Conservation (phyloP, 2,888 invertebrate species). For the Dolomedes plantarius region DNA sequence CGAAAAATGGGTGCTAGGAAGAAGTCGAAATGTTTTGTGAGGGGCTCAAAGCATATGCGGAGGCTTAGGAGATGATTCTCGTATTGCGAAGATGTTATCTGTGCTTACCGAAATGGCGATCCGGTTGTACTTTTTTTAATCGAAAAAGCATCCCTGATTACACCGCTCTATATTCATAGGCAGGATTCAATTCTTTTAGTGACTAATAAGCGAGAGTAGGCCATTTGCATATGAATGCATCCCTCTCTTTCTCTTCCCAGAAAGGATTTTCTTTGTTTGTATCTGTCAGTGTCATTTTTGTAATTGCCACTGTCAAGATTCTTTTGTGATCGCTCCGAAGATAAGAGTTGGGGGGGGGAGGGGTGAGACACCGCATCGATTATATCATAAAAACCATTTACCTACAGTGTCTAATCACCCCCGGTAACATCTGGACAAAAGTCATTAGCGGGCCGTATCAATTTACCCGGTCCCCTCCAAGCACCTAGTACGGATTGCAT, state of each 20-base stretch:
- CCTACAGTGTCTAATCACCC: not conserved
- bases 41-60: too few relatives aligned
- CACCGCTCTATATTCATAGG: too few relatives aligned
- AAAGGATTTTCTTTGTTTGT: not conserved
- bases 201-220: too few relatives aligned
- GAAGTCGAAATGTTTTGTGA: too few relatives aligned
- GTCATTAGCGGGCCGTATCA: not conserved
- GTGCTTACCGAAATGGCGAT: too few relatives aligned
- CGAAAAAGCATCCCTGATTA: too few relatives aligned
- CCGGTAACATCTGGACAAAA: not conserved
- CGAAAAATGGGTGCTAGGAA: too few relatives aligned
- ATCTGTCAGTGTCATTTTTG: not conserved
- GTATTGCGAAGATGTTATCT: too few relatives aligned
- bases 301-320: constrained; percentile 7
- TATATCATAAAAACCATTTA: constrained; percentile 4
- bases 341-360: not conserved
- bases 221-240: not conserved
- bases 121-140: too few relatives aligned
- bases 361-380: not conserved
- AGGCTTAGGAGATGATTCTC: too few relatives aligned
- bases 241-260: not conserved
- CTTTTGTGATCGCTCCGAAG: not conserved
- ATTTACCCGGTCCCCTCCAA: not conserved
- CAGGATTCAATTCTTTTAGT: too few relatives aligned
- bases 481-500: not conserved